Evolutionary conservation across 1,140 invertebrate species (phyloP), one percentile per base, ranked within the genome.

Genomic region (Microplitis demolitor): DNA sequence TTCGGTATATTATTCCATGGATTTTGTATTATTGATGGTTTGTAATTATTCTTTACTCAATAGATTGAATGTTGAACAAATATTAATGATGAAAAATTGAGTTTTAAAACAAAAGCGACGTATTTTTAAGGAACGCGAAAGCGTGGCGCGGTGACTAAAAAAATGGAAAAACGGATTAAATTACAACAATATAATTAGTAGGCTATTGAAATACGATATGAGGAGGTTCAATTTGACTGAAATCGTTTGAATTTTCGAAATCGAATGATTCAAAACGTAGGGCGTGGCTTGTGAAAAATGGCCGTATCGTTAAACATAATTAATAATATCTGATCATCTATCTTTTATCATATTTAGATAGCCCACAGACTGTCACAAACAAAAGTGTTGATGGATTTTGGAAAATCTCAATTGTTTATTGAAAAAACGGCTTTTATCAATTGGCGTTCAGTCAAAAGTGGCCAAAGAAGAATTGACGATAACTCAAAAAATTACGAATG

Each of bases 221-320:
- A 24, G 14, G 8, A 13, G 8, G 16, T 31, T 45, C 3, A 34
- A 62, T 8, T 0, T 9, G 11, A 4, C 14, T 67, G 13, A 24
- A 9, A 13, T 62, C 31, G 14, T 13, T 54, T 6, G n/a, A 72
- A 61, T 72, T 72, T 67, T 67, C 1, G 56, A 51, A 67, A 66
- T 51, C 13, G 5, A 5, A 13, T 8, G 2, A 24, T 37, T 14
- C 39, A 34, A 56, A 61, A 72, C 67, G 53, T 50, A 72, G 71
- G 71, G 71, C 71, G 71, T 72, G 71, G 71, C 64, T 58, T 61
- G 63, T 24, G n/a, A 58, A 72, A 67, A 67, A 72, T 61, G 64
- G 64, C 56, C 39, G 54, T 60, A 34, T 72, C 14, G 35, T 61
- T 67, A 66, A 58, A 54, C 39, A 14, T 16, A 33, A 5, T 56